Evolutionary conservation across 2,888 invertebrate species (phyloP), one percentile per base, ranked within the genome.

Genomic region (Agriotes lineatus): DNA sequence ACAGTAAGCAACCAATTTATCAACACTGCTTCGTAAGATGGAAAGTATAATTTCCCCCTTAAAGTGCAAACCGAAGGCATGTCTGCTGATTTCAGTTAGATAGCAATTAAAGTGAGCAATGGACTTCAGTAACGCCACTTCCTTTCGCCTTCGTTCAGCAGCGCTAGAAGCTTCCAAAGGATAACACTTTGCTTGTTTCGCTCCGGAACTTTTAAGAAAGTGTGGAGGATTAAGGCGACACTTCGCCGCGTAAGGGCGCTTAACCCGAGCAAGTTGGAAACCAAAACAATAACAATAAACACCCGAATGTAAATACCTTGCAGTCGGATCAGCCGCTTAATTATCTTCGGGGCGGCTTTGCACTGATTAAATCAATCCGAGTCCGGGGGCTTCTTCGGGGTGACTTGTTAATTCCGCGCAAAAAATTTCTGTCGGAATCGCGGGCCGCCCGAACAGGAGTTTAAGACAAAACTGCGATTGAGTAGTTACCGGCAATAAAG

Each of bases 231-330:
- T 22, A 48, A 48, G 5, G 4, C 48, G 20, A 22, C 22, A 22
- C 22, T 48, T 48, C 14, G 20, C 22, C 48, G 18, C 48, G 14
- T 48, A 6, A 4, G 7, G 19, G 48, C 3, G 7, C 9, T 50
- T 25, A 20, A 50, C 7, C 10, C 18, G 18, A 44, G 10, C 7
- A 30, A 50, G 50, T 50, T 50, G 25, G 30, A 16, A 33, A 50
- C 50, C 30, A 30, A 50, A 50, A 50, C 50, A 50, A 50, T 50
- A 50, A 50, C 30, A 50, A 30, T 30, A 50, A 50, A 50, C 50
- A 30, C 50, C 22, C 22, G 48, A 1, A 48, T 1, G 48, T 48
- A 48, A 48, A 48, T 22, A 48, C 48, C 22, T 22, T 4, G 3
- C 6, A 22, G 48, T 14, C 7, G 19, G 48, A 48, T 48, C 19